Conservation (phyloP, 2,797 vertebrate genomes). For the Aeoliscus strigatus region DNA sequence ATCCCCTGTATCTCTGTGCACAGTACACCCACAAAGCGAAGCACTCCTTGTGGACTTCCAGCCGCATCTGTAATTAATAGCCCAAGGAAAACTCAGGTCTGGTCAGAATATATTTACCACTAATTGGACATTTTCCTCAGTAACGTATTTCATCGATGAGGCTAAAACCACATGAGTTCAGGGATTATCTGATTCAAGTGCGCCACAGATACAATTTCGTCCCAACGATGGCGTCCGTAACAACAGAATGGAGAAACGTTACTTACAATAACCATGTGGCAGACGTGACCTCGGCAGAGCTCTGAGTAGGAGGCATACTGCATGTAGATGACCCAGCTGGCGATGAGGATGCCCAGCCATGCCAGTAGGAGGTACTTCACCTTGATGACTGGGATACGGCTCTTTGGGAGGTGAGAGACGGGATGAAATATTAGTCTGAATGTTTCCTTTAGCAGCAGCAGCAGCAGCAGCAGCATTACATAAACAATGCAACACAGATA, state of each 20-base stretch:
- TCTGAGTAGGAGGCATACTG: constrained; percentile 92
- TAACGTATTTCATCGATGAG: not conserved
- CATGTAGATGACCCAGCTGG: constrained; percentile 94
- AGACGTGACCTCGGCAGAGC: constrained; percentile 89
- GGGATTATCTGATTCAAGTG: not conserved
- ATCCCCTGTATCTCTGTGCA: too few species aligned
- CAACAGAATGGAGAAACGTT: not conserved
- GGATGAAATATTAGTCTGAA: not conserved
- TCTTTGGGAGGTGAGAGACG: constrained; percentile 60
- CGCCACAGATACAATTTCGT: too few species aligned
- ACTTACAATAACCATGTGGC: constrained; percentile 92
- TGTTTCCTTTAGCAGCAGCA: too few species aligned
- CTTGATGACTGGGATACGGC: constrained; percentile 87
- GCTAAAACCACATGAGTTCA: not conserved
- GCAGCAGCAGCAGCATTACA: too few species aligned
- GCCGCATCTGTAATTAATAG: not conserved
- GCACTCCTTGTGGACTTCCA: not conserved
- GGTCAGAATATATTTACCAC: not conserved
- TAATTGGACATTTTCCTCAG: not conserved
- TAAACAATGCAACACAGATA: too few species aligned
- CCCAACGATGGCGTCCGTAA: too few species aligned
- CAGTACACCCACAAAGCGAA: too few species aligned
- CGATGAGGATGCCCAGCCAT: constrained; percentile 88
- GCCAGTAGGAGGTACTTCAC: constrained; percentile 90
- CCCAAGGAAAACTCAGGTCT: not conserved